Evolutionary conservation across 2,797 vertebrate genomes (phyloP), one percentile per base, ranked within the genome.

Genomic region (Synanceia verrucosa): DNA sequence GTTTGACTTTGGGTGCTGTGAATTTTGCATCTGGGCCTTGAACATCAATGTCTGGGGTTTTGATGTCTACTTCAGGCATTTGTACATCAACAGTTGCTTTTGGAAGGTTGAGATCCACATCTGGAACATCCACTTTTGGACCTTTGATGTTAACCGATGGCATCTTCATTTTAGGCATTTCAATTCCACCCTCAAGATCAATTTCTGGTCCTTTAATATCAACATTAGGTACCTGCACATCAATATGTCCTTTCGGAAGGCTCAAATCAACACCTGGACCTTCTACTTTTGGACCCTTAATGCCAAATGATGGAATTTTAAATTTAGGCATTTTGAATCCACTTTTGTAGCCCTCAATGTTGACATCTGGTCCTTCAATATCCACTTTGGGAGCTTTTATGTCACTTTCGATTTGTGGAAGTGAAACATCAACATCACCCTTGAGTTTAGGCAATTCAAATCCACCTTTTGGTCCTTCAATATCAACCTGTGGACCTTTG

Each of bases 91-190:
- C 37, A 1, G 74, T 5, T 2, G 14, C 14, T 14, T 39, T 11
- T 3, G 55, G 31, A 5, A 94, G 21, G 3, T 88, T 0, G 4
- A 29, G 4, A 29, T 29, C 28, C 83, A 91, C 80, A 88, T 89
- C 83, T 86, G 91, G 41, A 78, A 24, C 0, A 70, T 55, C 73
- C 9, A 78, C 2, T 23, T 67, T 71, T 6, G 69, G 48, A 18
- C 56, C 29, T 55, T 26, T 48, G 0, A 26, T 6, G 11, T 26
- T 24, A 51, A 69, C 43, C 11, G 34, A 36, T 34, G 73, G 73
- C 43, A 69, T 50, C 18, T 52, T 53, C 3, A 73, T 21, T 21
- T 60, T 59, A 1, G 70, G 70, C 34, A 64, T 48, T 64, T 63
- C 14, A 11, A 73, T 21, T 39, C 52, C 61, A 1, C 53, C 53